Percentiles rank a stretch among this genome's conserved stretches.
Conservation (phyloP, 2,797 vertebrate genomes). For the Xenopus petersii region DNA sequence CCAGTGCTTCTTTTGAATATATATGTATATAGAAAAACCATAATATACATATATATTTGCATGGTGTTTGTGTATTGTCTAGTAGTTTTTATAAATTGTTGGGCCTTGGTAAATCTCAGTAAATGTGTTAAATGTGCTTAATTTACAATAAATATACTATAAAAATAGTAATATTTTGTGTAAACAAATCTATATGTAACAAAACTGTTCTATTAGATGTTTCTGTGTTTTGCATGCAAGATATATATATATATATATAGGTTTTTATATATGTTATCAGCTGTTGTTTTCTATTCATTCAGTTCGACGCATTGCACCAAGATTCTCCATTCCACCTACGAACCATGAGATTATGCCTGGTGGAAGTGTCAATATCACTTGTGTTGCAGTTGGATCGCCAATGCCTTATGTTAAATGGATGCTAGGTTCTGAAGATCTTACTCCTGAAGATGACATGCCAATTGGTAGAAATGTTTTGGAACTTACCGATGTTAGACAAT, state of each 20-base stretch:
- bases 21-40: constrained; percentile 53
- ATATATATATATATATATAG: constrained; percentile 43
- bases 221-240: constrained; percentile 66
- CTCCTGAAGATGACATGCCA: constrained; percentile 98
- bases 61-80: constrained; percentile 76
- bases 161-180: constrained; percentile 38
- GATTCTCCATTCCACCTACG: constrained; percentile 97
- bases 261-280: constrained; percentile 64
- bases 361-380: constrained; percentile 98
- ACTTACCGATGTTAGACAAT: constrained; percentile 95
- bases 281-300: constrained; percentile 68
- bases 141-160: constrained; percentile 49
- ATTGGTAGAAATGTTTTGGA: constrained; percentile 97
- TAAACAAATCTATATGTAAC: constrained; percentile 14
- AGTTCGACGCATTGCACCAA: constrained; percentile 94
- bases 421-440: constrained; percentile 95
- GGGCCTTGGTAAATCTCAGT: constrained; percentile 65
- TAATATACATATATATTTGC: constrained; percentile 67
- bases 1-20: constrained; percentile 71
- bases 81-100: constrained; percentile 66
- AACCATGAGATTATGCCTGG: constrained; percentile 99
- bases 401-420: constrained; percentile 99
- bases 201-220: constrained; percentile 52
- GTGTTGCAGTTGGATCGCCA: constrained; percentile 96
- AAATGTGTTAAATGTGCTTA: constrained; percentile 57